Evolutionary conservation across 2,797 vertebrate species (phyloP).

Genomic region (Syngnathus acus): DNA sequence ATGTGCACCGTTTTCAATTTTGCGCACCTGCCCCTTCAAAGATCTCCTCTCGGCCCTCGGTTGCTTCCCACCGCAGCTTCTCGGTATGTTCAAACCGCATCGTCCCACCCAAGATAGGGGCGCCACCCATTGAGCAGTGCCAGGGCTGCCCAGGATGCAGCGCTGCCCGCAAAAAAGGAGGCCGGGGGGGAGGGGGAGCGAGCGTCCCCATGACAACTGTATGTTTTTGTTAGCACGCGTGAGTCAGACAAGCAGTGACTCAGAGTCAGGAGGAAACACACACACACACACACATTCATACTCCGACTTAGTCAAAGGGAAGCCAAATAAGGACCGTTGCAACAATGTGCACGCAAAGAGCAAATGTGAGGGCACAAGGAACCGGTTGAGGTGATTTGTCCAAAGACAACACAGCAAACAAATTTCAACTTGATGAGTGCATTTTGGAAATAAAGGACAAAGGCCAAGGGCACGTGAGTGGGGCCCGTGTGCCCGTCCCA

Average conservation of each 20-base stretch:
- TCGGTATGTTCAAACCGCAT: slow-evolving; percentile 12
- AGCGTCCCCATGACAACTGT: slow-evolving; percentile 62
- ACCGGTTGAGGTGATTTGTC: slow-evolving; percentile 9
- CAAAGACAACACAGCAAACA: not conserved
- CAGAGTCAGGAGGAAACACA: slow-evolving; percentile 78
- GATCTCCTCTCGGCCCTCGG: not conserved
- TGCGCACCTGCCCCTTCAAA: not conserved
- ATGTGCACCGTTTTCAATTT: not conserved
- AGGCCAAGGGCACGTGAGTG: slow-evolving; percentile 33
- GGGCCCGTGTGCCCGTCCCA: slow-evolving; percentile 37
- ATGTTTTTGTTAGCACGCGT: slow-evolving; percentile 75
- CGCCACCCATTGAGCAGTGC: slow-evolving; percentile 37
- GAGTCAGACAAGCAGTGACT: slow-evolving; percentile 76
- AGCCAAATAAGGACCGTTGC: slow-evolving; percentile 71
- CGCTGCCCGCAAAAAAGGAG: slow-evolving; percentile 44
- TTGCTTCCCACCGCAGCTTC: not conserved
- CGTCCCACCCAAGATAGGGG: slow-evolving; percentile 24
- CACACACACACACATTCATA: slow-evolving; percentile 44
- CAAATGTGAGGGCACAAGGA: slow-evolving; percentile 24
- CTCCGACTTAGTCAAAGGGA: slow-evolving; percentile 53
- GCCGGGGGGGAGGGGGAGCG: slow-evolving; percentile 18
- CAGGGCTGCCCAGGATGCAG: slow-evolving; percentile 49
- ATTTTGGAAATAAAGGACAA: not conserved
- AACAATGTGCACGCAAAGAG: slow-evolving; percentile 40
- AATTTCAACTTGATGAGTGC: not conserved